Base-by-base conservation (phyloP, 2,113 vertebrate genomes). In the Orthonyx spaldingii region DNA sequence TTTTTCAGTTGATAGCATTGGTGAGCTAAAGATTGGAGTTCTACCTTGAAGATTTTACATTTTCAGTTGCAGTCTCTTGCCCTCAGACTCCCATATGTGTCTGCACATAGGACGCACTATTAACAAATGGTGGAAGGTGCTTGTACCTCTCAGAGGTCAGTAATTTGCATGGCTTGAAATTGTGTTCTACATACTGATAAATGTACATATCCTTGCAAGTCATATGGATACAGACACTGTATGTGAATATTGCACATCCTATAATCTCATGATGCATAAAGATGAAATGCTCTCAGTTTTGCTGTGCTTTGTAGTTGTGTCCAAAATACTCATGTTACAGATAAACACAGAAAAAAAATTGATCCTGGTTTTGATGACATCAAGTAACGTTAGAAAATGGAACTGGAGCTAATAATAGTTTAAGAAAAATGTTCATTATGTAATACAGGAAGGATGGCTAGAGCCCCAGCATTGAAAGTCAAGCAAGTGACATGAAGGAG, bases 321-420 rank as follows among this genome's bases (percentile, higher is more conserved):
- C 69, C 46, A 46, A 84, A 93, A 87, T 68, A 64, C 44, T 92
- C 44, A 33, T 44, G 63, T 93, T 93, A 84, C 59, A 70, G 50
- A 47, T 18, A 60, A 27, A 63, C 50, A 53, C 4, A 39, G 10
- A 50, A 86, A 50, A 87, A 94, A 92, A 79, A 93, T 41, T 93
- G 88, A 96, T 97, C 90, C 49, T 3, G 6, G 49, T 93, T 92
- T 95, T 81, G 86, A 76, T 93, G 86, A 42, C 53, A 93, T 86
- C 75, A 68, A 96, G 89, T 89, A 96, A 91, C 15, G 3, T 27
- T 81, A 91, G 86, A 87, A 91, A 93, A 96, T 47, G 14, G 89
- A 97, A 76, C 84, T 89, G 57, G 63, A 93, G 88, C 94, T 96
- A 96, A 94, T 96, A 91, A 94, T 94, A 96, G 95, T 95, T 94